Conservation (phyloP, 2,113 vertebrate genomes). For the Chitala chitala region DNA sequence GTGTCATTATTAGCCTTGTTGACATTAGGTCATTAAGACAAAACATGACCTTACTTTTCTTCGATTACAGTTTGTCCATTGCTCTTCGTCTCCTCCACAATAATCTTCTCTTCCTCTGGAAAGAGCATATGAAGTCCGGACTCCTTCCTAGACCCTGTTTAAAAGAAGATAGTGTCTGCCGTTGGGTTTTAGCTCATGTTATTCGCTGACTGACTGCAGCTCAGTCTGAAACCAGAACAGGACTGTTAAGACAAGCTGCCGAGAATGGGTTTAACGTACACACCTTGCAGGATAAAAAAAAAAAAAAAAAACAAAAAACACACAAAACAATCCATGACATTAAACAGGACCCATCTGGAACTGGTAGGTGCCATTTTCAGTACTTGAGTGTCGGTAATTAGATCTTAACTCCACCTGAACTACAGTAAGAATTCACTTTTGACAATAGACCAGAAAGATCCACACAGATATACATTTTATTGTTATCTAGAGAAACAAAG, state of each 20-base stretch:
- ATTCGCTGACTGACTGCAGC: background rate
- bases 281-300: background rate
- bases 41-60: slow-evolving; percentile 77
- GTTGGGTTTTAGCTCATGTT: slow-evolving; percentile 17
- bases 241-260: slow-evolving; percentile 20
- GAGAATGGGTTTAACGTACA: slow-evolving; percentile 45
- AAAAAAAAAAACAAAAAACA: no score
- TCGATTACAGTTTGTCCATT: slow-evolving; percentile 96
- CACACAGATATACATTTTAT: slow-evolving; percentile 1
- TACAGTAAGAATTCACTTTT: background rate
- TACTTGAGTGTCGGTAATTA: background rate
- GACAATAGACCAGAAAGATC: background rate
- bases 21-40: background rate
- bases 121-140: slow-evolving; percentile 87
- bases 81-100: slow-evolving; percentile 94
- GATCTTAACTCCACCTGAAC: background rate
- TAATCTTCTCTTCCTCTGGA: slow-evolving; percentile 97
- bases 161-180: slow-evolving; percentile 50
- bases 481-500: background rate
- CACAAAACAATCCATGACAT: no score
- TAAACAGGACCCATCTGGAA: background rate
- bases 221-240: slow-evolving; percentile 13
- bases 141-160: slow-evolving; percentile 79
- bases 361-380: background rate
- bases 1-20: no score